Evolutionary conservation across 2,113 vertebrate genomes (phyloP), one percentile per base, ranked within the genome.

Genomic region (Pitta sordida): DNA sequence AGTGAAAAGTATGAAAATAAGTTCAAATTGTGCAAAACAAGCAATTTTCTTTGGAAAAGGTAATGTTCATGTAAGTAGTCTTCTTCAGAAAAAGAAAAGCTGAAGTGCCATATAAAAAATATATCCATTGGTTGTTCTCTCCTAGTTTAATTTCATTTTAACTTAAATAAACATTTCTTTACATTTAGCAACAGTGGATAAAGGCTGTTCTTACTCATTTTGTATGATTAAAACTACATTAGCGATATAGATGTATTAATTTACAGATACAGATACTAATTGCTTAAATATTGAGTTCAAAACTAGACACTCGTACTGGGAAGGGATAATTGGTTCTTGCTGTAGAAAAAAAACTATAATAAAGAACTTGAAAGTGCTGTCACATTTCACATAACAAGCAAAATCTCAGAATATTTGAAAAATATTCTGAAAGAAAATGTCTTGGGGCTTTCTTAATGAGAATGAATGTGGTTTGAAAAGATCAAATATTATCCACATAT

Each of bases 341-440:
- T 32, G 13, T 83, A 93, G 94, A 97, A 96, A 97, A 97, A 97
- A 97, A 98, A 97, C 88, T 96, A 94, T 98, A 97, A 98, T 98
- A 98, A 98, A 97, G 97, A 96, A 98, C 97, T 98, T 98, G 96
- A 98, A 98, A 98, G 98, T 95, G 97, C 97, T 98, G 98, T 98
- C 98, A 98, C 96, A 97, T 97, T 97, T 98, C 96, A 97, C 96
- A 97, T 97, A 97, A 98, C 97, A 97, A 98, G 97, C 97, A 97
- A 98, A 98, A 97, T 97, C 97, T 98, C 95, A 95, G 98, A 98
- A 97, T 98, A 97, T 98, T 97, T 98, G 94, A 97, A 97, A 98
- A 98, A 98, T 98, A 98, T 97, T 98, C 97, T 96, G 95, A 98
- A 97, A 98, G 94, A 98, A 98, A 97, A 97, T 96, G 97, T 98